phyloP scores from a whole-genome alignment of 2,797 vertebrate genomes.

The Lycodopsis pacificus region DNA sequence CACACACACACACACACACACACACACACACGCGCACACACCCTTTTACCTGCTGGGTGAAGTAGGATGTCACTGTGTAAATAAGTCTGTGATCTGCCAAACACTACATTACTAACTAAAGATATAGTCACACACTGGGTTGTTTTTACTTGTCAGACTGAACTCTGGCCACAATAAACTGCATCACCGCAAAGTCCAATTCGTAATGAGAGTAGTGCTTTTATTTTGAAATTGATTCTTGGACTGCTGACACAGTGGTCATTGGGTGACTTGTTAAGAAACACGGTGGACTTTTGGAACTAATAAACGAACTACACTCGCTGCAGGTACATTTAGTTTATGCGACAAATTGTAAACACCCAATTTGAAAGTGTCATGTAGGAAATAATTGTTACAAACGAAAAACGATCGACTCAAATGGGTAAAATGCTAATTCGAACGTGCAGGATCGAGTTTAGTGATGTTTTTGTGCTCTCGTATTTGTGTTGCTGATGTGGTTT shows the following conservation, averaged over 20 bases:
- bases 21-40: too few species aligned
- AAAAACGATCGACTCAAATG: too few species aligned
- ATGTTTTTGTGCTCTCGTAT: too few species aligned
- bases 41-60: constrained; percentile 31
- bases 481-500: too few species aligned
- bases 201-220: neutral
- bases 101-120: neutral
- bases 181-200: constrained; percentile 11
- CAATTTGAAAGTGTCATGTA: too few species aligned
- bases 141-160: neutral
- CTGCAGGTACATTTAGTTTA: neutral
- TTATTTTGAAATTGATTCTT: neutral
- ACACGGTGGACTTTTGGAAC: too few species aligned
- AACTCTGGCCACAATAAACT: constrained; percentile 36
- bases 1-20: neutral
- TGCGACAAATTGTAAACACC: too few species aligned
- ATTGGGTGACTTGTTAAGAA: too few species aligned
- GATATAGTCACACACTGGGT: neutral
- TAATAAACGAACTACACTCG: neutral
- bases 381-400: too few species aligned
- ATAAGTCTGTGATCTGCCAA: neutral
- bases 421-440: too few species aligned
- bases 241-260: too few species aligned
- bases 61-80: neutral
- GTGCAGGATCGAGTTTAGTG: too few species aligned